phyloP scores from a whole-genome alignment of 2,888 invertebrate genomes.

The Autographa pulchrina region DNA sequence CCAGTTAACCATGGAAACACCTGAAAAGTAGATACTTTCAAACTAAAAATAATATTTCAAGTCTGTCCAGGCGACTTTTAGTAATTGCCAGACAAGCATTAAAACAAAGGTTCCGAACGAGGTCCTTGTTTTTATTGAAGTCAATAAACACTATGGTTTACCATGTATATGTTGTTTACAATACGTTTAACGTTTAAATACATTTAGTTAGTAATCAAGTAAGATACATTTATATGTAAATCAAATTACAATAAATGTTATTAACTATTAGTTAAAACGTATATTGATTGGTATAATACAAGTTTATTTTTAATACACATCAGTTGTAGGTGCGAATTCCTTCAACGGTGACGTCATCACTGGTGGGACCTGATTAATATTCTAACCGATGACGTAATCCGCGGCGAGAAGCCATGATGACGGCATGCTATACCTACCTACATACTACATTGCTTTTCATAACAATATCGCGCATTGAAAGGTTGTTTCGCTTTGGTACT shows the following conservation, averaged over 20 bases:
- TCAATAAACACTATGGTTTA: too few relatives aligned
- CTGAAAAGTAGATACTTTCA: too few relatives aligned
- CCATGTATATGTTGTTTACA: not conserved
- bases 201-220: not conserved
- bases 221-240: not conserved
- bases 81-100: too few relatives aligned
- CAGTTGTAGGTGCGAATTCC: conserved; percentile 46
- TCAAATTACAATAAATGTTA: not conserved
- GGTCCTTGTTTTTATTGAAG: too few relatives aligned
- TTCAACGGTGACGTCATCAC: conserved; percentile 67
- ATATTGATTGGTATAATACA: conserved; percentile 4
- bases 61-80: too few relatives aligned
- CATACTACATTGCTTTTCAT: conserved; percentile 47
- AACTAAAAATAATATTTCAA: too few relatives aligned
- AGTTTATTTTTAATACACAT: conserved; percentile 21
- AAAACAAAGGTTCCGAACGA: too few relatives aligned
- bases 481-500: not conserved
- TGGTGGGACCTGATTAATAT: conserved; percentile 71
- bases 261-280: not conserved
- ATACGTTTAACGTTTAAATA: not conserved
- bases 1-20: too few relatives aligned
- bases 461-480: conserved; percentile 32
- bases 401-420: conserved; percentile 75
- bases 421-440: conserved; percentile 70
- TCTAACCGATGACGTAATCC: conserved; percentile 81